Percentiles rank a stretch among this genome's conserved stretches.
These are phyloP conservation scores for Notothenia coriiceps DNA, from an alignment of 2,113 vertebrate genomes.

Conservation along the genomic window DNA sequence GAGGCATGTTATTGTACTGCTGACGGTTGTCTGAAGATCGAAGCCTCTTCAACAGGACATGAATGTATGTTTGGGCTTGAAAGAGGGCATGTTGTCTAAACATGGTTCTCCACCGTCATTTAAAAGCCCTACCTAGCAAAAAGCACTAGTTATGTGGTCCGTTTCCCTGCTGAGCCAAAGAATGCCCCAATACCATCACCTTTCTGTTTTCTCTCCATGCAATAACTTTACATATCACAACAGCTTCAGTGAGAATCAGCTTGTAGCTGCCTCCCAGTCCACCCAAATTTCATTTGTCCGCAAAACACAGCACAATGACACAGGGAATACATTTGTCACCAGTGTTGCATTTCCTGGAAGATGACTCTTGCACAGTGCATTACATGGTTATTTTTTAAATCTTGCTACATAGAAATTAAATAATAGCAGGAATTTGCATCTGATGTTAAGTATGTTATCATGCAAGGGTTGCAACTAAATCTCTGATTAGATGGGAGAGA, in stretches of 20 bases:
- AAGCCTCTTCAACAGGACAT: slow-evolving; percentile 73
- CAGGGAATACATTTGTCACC: slow-evolving; percentile 46
- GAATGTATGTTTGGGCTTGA: slow-evolving; percentile 77
- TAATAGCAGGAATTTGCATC: slow-evolving; percentile 33
- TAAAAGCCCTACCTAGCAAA: slow-evolving; percentile 62
- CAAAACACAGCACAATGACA: slow-evolving; percentile 38
- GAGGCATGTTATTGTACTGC: slow-evolving; percentile 58
- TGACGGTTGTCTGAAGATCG: slow-evolving; percentile 59
- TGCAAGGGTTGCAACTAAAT: slow-evolving; percentile 56
- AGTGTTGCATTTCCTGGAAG: slow-evolving; percentile 29
- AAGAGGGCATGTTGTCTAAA: slow-evolving; percentile 47
- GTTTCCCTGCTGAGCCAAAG: slow-evolving; percentile 79
- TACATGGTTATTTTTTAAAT: slow-evolving; percentile 35
- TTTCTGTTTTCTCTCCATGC: slow-evolving; percentile 63
- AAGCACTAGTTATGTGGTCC: slow-evolving; percentile 67
- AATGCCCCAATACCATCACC: slow-evolving; percentile 70
- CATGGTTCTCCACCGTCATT: slow-evolving; percentile 47
- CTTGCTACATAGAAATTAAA: slow-evolving; percentile 40
- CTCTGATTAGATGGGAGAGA: slow-evolving; percentile 47
- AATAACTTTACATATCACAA: slow-evolving; percentile 63
- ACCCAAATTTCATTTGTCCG: slow-evolving; percentile 49
- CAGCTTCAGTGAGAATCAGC: slow-evolving; percentile 59
- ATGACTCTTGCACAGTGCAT: slow-evolving; percentile 23
- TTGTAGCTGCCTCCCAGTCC: slow-evolving; percentile 65
- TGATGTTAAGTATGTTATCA: slow-evolving; percentile 29